Evolutionary conservation across 2,888 invertebrate genomes (phyloP).

Genomic region (Heliconius ethilla): DNA sequence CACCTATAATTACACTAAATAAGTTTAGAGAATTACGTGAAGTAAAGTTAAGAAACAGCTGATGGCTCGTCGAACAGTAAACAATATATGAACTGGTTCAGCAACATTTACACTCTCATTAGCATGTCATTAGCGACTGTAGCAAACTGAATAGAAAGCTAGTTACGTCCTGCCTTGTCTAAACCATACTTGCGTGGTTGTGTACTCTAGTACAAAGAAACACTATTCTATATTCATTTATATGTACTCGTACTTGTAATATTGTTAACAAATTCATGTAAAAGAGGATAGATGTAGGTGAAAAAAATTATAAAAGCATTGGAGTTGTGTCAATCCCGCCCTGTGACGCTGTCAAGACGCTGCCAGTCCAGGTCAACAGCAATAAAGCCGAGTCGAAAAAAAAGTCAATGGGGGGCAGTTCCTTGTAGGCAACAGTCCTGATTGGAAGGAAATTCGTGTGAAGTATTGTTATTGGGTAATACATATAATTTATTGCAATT

Average conservation of each 20-base stretch:
- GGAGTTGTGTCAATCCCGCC: too few species aligned
- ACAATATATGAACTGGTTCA: slow-evolving; percentile 31
- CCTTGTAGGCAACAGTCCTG: too few species aligned
- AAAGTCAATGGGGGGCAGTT: too few species aligned
- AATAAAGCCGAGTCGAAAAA: too few species aligned
- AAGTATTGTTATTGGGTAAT: not conserved
- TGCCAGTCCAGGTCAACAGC: too few species aligned
- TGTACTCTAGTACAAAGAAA: not conserved
- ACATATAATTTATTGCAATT: too few species aligned
- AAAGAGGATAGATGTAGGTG: too few species aligned
- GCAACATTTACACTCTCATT: slow-evolving; percentile 27
- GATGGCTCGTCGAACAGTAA: slow-evolving; percentile 22
- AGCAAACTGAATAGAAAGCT: slow-evolving; percentile 27
- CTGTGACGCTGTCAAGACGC: too few species aligned
- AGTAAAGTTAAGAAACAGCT: slow-evolving; percentile 12
- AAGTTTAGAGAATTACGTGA: not conserved
- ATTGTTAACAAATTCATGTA: too few species aligned
- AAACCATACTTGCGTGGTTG: not conserved
- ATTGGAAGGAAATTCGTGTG: too few species aligned
- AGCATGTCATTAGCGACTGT: slow-evolving; percentile 27
- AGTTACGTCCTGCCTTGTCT: slow-evolving; percentile 19
- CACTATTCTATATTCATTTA: not conserved
- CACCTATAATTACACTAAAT: not conserved
- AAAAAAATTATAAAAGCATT: too few species aligned
- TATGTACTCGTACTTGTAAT: too few species aligned